phyloP scores from a whole-genome alignment of 2,797 vertebrate species.

The Acanthiza pusilla region DNA sequence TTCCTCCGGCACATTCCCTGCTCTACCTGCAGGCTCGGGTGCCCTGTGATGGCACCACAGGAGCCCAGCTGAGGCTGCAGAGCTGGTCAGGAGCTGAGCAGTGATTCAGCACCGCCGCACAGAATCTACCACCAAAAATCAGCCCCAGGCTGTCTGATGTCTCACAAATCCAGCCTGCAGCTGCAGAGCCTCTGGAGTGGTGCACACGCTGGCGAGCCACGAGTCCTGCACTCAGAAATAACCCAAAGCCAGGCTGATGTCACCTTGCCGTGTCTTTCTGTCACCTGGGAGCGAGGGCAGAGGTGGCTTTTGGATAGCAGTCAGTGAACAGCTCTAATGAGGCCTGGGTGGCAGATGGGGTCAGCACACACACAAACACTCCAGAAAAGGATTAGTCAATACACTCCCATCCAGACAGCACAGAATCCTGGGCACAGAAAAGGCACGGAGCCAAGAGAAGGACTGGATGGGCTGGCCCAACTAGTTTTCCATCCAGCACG shows the following conservation, averaged over 20 bases:
- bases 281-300: neutral
- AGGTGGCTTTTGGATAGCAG: neutral
- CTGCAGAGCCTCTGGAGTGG: neutral
- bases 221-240: neutral
- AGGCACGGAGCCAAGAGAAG: neutral
- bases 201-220: neutral
- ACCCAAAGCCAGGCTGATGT: neutral
- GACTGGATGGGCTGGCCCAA: neutral
- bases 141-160: neutral
- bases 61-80: neutral
- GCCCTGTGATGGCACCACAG: neutral
- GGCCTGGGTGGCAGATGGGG: neutral
- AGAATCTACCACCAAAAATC: neutral
- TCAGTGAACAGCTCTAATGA: neutral
- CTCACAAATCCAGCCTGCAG: neutral
- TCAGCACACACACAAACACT: neutral
- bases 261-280: neutral
- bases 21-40: neutral
- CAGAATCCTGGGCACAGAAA: neutral
- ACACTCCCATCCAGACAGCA: neutral
- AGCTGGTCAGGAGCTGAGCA: neutral
- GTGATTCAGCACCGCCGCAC: neutral
- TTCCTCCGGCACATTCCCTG: neutral
- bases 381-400: neutral
- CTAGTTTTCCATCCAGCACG: constrained; percentile 26